Evolutionary conservation across 2,888 invertebrate species (phyloP), one percentile per base, ranked within the genome.

Genomic region (Polydrusus tereticollis): DNA sequence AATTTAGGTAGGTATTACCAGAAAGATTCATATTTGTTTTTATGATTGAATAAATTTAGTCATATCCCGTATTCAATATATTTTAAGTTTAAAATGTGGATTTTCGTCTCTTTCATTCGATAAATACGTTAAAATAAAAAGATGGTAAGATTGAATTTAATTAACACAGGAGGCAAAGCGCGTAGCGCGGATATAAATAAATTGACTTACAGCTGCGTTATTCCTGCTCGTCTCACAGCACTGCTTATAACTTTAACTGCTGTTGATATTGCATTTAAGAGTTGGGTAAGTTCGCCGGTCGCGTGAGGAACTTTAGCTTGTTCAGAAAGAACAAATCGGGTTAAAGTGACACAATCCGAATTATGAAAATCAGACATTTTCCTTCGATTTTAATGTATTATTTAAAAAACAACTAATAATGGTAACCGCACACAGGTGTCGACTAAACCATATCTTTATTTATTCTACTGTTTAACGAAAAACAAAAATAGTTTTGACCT

Each of bases 241-340:
- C 97, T 94, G 74, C 98, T 97, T 77, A 98, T 96, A 41, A 98
- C 98, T 88, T 99, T 99, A 65, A 98, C 94, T 1, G 99, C 98
- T 0, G 98, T 97, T 85, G 97, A 95, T 80, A 99, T 93, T 73
- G 96, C 94, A 83, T 94, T 97, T 55, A 99, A 87, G 65, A 99
- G 89, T 85, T 97, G 96, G 0, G 98, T 96, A 67, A 99, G 88
- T 85, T 99, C 98, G 5, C 98, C 99, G 0, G 97, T 96, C 1
- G 99, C 99, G n/a, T 86, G 82, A 20, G 96, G 96, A 38, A 93
- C 91, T 82, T 93, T 94, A 76, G 93, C 89, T 85, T 99, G 98
- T 83, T 98, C 95, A 21, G 92, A 92, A 75, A 99, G 87, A 65
- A 98, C 94, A 87, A 94, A 98, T 62, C 98, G 89, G 50, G 98